phyloP scores from a whole-genome alignment of 1,140 invertebrate species.

The Palaemon carinicauda region DNA sequence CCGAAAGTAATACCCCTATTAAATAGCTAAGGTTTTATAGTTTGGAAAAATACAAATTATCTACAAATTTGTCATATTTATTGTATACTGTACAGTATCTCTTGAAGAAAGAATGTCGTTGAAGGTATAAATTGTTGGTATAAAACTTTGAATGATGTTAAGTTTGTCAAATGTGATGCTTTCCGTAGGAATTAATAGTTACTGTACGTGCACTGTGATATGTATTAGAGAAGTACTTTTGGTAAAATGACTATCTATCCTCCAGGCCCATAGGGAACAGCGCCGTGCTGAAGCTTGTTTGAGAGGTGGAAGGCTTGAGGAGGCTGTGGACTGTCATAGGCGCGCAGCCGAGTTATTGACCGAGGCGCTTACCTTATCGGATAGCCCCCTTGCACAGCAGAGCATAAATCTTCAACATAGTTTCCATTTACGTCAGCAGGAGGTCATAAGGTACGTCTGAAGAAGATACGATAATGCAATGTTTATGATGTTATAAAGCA shows the following conservation, averaged over 20 bases:
- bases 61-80: no score
- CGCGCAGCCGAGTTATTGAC: slow-evolving; percentile 28
- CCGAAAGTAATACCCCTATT: no score
- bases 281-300: slow-evolving; percentile 31
- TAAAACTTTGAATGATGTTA: no score
- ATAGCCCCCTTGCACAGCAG: slow-evolving; percentile 17
- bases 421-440: slow-evolving; percentile 25
- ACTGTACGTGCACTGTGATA: no score
- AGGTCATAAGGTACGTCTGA: slow-evolving; percentile 19
- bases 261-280: slow-evolving; percentile 43
- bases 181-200: no score
- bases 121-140: no score
- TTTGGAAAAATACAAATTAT: no score
- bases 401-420: slow-evolving; percentile 40
- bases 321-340: slow-evolving; percentile 42
- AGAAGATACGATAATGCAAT: not conserved
- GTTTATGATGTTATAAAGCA: no score
- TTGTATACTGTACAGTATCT: no score
- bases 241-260: not conserved
- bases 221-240: not conserved
- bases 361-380: slow-evolving; percentile 14
- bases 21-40: no score
- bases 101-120: no score
- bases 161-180: no score
- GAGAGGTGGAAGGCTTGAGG: slow-evolving; percentile 23